A percentile compares a stretch with the other conserved stretches of the same genome.
Evolutionary conservation across 2,113 vertebrate species (phyloP).

Genomic region (Cynocephalus volans): DNA sequence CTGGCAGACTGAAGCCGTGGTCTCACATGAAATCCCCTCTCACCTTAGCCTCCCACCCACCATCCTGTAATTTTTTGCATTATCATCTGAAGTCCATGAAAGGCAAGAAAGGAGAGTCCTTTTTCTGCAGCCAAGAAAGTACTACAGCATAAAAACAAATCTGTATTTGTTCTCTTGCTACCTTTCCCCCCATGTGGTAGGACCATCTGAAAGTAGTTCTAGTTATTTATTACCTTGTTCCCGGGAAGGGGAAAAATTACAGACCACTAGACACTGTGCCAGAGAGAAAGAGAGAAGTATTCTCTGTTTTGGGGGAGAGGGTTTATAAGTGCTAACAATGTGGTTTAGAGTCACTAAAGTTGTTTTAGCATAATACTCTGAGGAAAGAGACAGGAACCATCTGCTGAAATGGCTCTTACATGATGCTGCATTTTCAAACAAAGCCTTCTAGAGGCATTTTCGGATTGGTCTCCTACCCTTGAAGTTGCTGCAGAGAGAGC

Average conservation of each 20-base stretch:
- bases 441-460: constrained; percentile 71
- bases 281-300: constrained; percentile 4
- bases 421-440: constrained; percentile 74
- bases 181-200: not conserved
- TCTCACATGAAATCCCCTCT: not conserved
- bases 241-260: not conserved
- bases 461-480: constrained; percentile 55
- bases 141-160: not conserved
- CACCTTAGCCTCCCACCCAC: not conserved
- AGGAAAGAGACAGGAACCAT: constrained; percentile 79
- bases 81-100: not conserved
- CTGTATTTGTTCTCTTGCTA: not conserved
- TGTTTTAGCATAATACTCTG: constrained; percentile 66
- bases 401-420: constrained; percentile 72
- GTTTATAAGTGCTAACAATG: constrained; percentile 17
- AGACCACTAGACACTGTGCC: not conserved
- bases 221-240: constrained; percentile 41
- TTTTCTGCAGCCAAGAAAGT: not conserved
- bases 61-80: not conserved
- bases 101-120: constrained; percentile 7
- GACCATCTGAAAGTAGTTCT: constrained; percentile 61
- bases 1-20: not conserved
- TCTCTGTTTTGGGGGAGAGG: constrained; percentile 15
- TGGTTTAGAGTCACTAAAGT: constrained; percentile 48
- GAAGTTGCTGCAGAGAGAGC: constrained; percentile 44